Base-by-base conservation (phyloP, 2,113 vertebrate species). In the Falcunculus frontatus region DNA sequence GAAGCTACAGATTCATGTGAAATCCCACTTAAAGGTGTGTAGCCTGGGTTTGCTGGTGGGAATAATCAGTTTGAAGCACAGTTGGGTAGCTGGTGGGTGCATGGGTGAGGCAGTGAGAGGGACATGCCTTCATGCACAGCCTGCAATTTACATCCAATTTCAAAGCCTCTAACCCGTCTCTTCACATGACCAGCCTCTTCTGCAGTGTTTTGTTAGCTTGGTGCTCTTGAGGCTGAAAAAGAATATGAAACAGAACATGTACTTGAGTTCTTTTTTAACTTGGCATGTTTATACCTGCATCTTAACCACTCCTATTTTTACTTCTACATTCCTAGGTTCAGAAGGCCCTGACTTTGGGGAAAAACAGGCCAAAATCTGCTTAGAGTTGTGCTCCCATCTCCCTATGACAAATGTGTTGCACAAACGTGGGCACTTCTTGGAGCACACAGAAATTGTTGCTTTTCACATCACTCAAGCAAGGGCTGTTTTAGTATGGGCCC, bases 341-440 rank as follows among this genome's bases (percentile, higher is more conserved):
- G 47, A 76, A 73, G 47, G 23, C 53, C 12, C 18, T 16, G 30
- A 57, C 26, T 74, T 37, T 16, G 33, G 19, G 26, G 37, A 27
- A 80, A 53, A 80, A 1, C 10, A 87, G 46, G 39, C 11, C 42
- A 44, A 88, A 73, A 62, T 57, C 63, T 20, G 16, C 4, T 16
- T 1, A 26, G 29, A 57, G 7, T 4, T 52, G 12, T 30, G 23
- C 12, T 93, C 49, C 18, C 20, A 13, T 29, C 32, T 90, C 53
- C 8, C 1, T 50, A 16, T 0, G 0, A 37, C 37, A 60, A 59
- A 27, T 1, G 1, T 70, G 32, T 49, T 77, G 79, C 39, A 67
- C 49, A 63, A 27, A 62, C 8, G 4, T 55, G 17, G 32, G 3
- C 32, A 3, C 52, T 87, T 50, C 41, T 27, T 67, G 41, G 19